Evolutionary conservation across 2,888 invertebrate genomes (phyloP), one percentile per base, ranked within the genome.

Genomic region (Diplazon laetatorius): DNA sequence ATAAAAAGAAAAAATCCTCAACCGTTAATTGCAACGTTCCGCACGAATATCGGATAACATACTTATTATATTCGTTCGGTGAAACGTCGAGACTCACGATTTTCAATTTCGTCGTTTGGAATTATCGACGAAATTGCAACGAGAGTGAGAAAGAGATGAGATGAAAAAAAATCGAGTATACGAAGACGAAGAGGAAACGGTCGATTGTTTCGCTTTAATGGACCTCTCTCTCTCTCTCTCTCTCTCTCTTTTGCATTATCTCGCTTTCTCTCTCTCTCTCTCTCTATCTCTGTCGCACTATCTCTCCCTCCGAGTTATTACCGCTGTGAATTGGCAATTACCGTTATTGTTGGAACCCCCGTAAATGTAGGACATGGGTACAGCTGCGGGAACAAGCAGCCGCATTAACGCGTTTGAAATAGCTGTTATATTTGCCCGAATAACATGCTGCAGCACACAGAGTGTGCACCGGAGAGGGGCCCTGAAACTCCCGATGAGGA

Each of bases 261-360:
- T 59, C 59, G 46, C 74, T 74, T 62, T 48, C 60, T 74, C 48
- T 37, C n/a, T 68, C 35, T 44, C 20, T 68, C 46, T 52, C 50
- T 62, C 37, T 18, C 35, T 42, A 52, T 25, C 12, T 48, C 39
- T 44, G 39, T 62, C 48, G 48, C 22, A 44, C 10, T 39, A 16
- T 59, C 50, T 50, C 44, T 50, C 66, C 20, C 30, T 39, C 74
- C 82, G 83, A 87, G 84, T 87, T 88, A 88, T 88, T 86, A 85
- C 84, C 81, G 71, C 78, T 84, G 83, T 86, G 87, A 88, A 88
- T 87, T 88, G 87, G 86, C 87, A 87, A 86, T 88, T 87, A 85
- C 85, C 83, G 83, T 87, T 87, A 87, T 87, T 88, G 86, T 87
- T 82, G 85, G 81, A 83, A 84, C 81, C 80, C n/a, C 85, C 81